Evolutionary conservation across 1,140 invertebrate species (phyloP), one percentile per base, ranked within the genome.

Genomic region (Ptiloglossa arizonensis): DNA sequence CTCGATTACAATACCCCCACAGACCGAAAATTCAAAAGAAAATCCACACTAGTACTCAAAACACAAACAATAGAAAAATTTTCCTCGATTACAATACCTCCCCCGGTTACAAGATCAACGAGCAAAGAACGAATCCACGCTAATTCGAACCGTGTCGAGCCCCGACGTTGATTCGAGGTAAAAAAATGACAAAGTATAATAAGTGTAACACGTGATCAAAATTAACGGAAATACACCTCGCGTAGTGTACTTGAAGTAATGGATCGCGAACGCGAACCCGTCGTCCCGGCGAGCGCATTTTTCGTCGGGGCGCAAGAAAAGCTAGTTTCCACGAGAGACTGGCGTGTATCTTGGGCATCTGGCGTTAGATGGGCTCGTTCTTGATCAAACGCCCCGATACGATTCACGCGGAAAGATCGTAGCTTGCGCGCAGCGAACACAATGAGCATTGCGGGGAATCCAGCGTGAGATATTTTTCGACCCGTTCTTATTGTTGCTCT

Each of bases 361-460:
- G n/a, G 13, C 54, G 27, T 59, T 41, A 48, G 54, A 54, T 52
- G 52, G 38, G 68, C 24, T 69, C 76, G 74, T 80, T 75, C 54
- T 35, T 41, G 85, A 86, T 87, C 81, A 66, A 81, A 60, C 79
- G 56, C 52, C 46, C 63, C 66, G 85, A 87, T 87, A 87, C 75
- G 67, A 80, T 74, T 78, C 80, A 82, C 56, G 64, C 54, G 44
- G 73, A 48, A 71, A 79, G 74, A 87, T 86, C 80, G 75, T 68
- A 62, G n/a, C 54, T 50, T 32, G 68, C 46, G 81, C 41, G 78
- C 82, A 74, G 24, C 71, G 63, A 80, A 87, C 86, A 87, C 86
- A 87, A 86, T 86, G 80, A 82, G 67, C 82, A 79, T 85, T 41
- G 54, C 69, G 22, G 56, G 15, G 68, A 79, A 79, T 81, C 68